phyloP scores from a whole-genome alignment of 2,113 vertebrate species.

The Neomonachus schauinslandi region DNA sequence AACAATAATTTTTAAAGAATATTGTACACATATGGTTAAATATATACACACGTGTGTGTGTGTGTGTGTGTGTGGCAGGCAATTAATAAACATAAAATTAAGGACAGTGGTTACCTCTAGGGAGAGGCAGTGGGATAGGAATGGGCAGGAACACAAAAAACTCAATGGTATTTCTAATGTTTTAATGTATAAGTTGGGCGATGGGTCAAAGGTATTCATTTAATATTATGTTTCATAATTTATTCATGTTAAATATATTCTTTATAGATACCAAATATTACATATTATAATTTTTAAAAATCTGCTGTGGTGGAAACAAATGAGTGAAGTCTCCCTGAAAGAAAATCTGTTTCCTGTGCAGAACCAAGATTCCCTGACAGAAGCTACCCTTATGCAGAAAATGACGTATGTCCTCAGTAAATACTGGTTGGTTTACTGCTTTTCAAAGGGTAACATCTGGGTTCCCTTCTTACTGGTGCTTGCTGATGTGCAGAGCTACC shows the following conservation, averaged over 20 bases:
- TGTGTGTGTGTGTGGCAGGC: background rate
- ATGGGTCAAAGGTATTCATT: conserved; percentile 44
- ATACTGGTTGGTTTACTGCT: background rate
- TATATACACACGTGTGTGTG: background rate
- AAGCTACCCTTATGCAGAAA: conserved; percentile 54
- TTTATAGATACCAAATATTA: conserved; percentile 72
- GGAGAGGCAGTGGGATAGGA: background rate
- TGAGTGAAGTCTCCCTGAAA: conserved; percentile 68
- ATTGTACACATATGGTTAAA: conserved; percentile 29
- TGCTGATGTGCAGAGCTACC: background rate
- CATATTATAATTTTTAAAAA: conserved; percentile 46
- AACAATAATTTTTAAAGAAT: conserved; percentile 43
- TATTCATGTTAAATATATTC: conserved; percentile 69
- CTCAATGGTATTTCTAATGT: conserved; percentile 43
- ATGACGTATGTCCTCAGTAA: conserved; percentile 25
- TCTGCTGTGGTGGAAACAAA: conserved; percentile 50
- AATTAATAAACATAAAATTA: conserved; percentile 51
- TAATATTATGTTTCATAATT: conserved; percentile 71
- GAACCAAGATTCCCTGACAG: conserved; percentile 70
- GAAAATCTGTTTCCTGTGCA: conserved; percentile 56
- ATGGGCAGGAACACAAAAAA: conserved; percentile 27
- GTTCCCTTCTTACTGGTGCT: background rate
- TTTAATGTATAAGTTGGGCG: conserved; percentile 59
- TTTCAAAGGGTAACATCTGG: background rate
- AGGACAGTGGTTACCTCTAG: conserved; percentile 11